Percentiles rank a stretch among this genome's conserved stretches.
phyloP scores from a whole-genome alignment of 2,797 vertebrate species.

The Sphenodon punctatus region DNA sequence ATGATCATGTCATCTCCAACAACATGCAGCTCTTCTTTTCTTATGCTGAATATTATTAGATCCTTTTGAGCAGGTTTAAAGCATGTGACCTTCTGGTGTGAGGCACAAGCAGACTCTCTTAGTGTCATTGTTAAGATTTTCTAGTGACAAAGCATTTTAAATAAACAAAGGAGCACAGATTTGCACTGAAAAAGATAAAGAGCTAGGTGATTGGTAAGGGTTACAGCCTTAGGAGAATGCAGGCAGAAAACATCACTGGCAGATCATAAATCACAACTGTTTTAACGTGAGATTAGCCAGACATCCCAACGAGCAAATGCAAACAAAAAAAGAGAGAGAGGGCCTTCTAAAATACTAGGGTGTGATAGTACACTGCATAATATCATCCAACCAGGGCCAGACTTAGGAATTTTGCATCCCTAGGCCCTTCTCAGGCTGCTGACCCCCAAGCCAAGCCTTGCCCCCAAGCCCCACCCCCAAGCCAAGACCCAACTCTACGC shows the following conservation, averaged over 20 bases:
- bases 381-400: background rate
- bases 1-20: constrained; percentile 65
- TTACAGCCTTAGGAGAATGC: constrained; percentile 18
- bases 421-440: too few relatives aligned
- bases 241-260: constrained; percentile 23
- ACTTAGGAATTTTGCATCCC: too few relatives aligned
- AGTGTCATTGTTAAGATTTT: constrained; percentile 43
- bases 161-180: constrained; percentile 46
- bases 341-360: constrained; percentile 24
- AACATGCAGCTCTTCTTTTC: constrained; percentile 47
- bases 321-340: constrained; percentile 24
- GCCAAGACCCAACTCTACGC: too few relatives aligned
- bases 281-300: constrained; percentile 42
- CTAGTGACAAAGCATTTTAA: constrained; percentile 32
- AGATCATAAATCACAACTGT: constrained; percentile 45
- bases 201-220: constrained; percentile 32
- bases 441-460: too few relatives aligned
- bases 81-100: constrained; percentile 42
- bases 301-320: constrained; percentile 26
- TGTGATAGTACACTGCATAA: background rate
- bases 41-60: constrained; percentile 62
- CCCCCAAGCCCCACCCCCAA: too few relatives aligned
- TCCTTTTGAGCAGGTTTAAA: constrained; percentile 61
- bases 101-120: constrained; percentile 26
- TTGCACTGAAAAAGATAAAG: constrained; percentile 31